Evolutionary conservation across 1,140 invertebrate species (phyloP).

Genomic region (Tetranychus urticae): DNA sequence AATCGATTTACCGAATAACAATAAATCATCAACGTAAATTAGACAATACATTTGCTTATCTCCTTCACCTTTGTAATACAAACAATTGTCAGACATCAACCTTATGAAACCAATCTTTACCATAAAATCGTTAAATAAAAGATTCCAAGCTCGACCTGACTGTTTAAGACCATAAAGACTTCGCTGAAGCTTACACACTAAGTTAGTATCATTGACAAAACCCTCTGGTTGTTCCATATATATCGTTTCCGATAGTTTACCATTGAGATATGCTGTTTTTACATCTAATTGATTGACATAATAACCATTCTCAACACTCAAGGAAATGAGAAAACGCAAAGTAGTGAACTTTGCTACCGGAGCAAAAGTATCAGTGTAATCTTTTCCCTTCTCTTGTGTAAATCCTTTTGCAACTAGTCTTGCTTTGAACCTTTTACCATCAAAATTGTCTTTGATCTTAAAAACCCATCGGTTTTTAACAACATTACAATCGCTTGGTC

Average conservation of each 20-base stretch:
- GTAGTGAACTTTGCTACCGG: constrained; percentile 16
- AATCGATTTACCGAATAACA: constrained; percentile 1
- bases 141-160: constrained; percentile 20
- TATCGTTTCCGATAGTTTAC: constrained; percentile 18
- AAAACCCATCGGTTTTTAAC: constrained; percentile 9
- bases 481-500: not conserved
- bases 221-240: constrained; percentile 19
- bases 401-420: constrained; percentile 21
- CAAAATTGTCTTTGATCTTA: constrained; percentile 10
- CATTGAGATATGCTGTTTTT: constrained; percentile 22
- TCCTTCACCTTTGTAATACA: not conserved
- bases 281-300: constrained; percentile 17
- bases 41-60: constrained; percentile 4
- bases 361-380: constrained; percentile 18
- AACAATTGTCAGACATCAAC: constrained; percentile 3
- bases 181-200: constrained; percentile 15
- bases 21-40: constrained; percentile 13
- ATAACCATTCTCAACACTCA: constrained; percentile 13
- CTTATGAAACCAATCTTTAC: not conserved
- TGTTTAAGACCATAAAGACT: constrained; percentile 24
- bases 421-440: constrained; percentile 19
- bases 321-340: constrained; percentile 15
- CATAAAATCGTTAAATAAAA: constrained; percentile 10
- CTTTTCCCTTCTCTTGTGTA: constrained; percentile 15
- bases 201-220: constrained; percentile 10